These are phyloP conservation scores for Eolophus roseicapilla DNA, from an alignment of 2,113 vertebrate species.

Conservation along the genomic window DNA sequence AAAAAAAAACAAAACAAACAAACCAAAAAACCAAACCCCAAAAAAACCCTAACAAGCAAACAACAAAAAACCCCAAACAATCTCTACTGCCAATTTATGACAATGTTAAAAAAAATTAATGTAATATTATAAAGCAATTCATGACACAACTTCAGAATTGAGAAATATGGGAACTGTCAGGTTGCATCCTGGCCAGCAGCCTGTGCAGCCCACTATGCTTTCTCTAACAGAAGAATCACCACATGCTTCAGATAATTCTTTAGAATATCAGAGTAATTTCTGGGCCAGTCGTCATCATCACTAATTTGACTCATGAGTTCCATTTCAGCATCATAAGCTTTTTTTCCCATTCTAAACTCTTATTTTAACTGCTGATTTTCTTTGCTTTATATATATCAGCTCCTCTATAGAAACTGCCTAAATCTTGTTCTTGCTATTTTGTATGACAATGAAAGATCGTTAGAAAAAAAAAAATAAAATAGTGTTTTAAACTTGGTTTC, in stretches of 20 bases:
- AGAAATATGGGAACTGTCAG: neutral
- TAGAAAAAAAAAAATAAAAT: neutral
- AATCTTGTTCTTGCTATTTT: neutral
- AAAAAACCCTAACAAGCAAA: too few relatives aligned
- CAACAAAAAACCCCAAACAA: neutral
- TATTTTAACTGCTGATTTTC: neutral
- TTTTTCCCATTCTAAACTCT: neutral
- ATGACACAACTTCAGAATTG: neutral
- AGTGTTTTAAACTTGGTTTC: neutral
- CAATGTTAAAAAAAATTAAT: neutral
- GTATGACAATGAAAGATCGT: neutral
- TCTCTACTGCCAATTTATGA: neutral
- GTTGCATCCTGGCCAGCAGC: neutral
- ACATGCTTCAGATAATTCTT: neutral
- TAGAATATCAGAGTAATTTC: neutral
- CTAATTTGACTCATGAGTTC: neutral
- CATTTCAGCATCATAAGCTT: neutral
- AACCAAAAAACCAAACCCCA: too few relatives aligned
- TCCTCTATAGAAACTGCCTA: neutral
- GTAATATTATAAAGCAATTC: neutral
- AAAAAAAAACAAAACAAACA: neutral
- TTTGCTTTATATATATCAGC: neutral
- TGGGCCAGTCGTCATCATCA: neutral
- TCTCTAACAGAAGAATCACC: neutral
- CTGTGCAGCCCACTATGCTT: neutral